A percentile compares a stretch with the other conserved stretches of the same genome.
Conservation (phyloP, 2,113 vertebrate genomes). For the Verasper variegatus region DNA sequence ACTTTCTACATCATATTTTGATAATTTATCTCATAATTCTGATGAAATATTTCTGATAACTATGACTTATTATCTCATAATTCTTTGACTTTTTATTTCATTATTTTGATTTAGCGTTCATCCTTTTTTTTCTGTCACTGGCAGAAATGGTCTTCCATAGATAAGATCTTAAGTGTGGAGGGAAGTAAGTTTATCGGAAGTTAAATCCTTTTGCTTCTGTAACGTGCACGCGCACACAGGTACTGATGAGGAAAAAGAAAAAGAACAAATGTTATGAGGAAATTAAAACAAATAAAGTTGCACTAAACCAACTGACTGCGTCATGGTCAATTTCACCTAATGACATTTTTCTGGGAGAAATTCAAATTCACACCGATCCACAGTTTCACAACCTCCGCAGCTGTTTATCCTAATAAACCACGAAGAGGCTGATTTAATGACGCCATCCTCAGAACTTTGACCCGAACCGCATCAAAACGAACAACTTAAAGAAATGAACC, state of each 20-base stretch:
- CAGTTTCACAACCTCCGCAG: constrained; percentile 23
- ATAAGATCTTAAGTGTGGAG: too few species aligned
- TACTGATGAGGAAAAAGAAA: neutral
- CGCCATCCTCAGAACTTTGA: constrained; percentile 1
- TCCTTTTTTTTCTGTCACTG: too few species aligned
- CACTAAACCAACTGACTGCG: constrained; percentile 2
- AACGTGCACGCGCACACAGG: neutral
- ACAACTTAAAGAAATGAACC: neutral
- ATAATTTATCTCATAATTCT: too few species aligned
- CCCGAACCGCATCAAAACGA: neutral
- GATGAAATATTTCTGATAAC: too few species aligned
- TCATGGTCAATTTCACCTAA: neutral
- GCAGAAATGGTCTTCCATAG: too few species aligned
- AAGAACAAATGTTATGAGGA: neutral
- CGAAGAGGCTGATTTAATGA: constrained; percentile 21
- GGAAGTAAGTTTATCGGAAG: too few species aligned
- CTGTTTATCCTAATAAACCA: constrained; percentile 2
- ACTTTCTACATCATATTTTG: too few species aligned
- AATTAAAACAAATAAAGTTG: neutral
- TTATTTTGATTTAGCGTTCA: too few species aligned
- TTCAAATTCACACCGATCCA: neutral
- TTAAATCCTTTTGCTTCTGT: neutral
- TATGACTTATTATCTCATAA: neutral
- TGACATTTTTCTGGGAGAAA: neutral
- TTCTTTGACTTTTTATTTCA: too few species aligned